Evolutionary conservation across 2,888 invertebrate genomes (phyloP).

Genomic region (Sicus ferrugineus): DNA sequence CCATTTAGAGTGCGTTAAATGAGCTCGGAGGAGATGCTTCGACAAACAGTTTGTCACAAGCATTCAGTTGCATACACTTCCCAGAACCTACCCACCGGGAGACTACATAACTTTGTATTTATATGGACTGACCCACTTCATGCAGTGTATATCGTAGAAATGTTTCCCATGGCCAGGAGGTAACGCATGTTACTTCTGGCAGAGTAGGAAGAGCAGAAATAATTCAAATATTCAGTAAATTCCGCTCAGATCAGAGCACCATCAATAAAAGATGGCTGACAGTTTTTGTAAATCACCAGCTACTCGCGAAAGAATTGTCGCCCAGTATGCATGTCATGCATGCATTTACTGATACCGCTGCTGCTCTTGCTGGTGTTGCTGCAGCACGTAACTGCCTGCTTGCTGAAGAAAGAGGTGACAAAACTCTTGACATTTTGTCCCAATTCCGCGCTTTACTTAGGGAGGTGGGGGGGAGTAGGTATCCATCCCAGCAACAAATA

Average conservation of each 20-base stretch:
- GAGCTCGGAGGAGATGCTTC: conserved; percentile 7
- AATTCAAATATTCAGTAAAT: too few species aligned
- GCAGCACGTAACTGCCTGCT: not conserved
- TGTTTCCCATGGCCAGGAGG: conserved; percentile 16
- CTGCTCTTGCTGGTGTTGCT: conserved; percentile 7
- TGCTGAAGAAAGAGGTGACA: not conserved
- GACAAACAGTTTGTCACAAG: not conserved
- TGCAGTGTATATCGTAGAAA: not conserved
- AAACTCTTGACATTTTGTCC: conserved; percentile 29
- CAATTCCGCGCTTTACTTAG: conserved; percentile 13
- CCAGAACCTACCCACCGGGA: not conserved
- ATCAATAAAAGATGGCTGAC: not conserved
- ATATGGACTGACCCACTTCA: conserved; percentile 15
- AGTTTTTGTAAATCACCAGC: not conserved
- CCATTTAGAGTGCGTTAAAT: conserved; percentile 27
- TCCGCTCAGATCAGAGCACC: too few species aligned
- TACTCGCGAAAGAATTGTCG: not conserved
- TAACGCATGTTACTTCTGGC: not conserved
- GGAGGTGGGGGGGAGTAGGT: not conserved
- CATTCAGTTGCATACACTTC: not conserved
- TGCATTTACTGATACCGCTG: not conserved
- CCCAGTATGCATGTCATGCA: not conserved
- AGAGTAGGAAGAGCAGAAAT: not conserved
- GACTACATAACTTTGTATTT: not conserved
- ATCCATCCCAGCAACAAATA: conserved; percentile 9